A percentile compares a stretch with the other conserved stretches of the same genome.
Evolutionary conservation across 2,888 invertebrate genomes (phyloP).

Genomic region (Sepioteuthis lessoniana): DNA sequence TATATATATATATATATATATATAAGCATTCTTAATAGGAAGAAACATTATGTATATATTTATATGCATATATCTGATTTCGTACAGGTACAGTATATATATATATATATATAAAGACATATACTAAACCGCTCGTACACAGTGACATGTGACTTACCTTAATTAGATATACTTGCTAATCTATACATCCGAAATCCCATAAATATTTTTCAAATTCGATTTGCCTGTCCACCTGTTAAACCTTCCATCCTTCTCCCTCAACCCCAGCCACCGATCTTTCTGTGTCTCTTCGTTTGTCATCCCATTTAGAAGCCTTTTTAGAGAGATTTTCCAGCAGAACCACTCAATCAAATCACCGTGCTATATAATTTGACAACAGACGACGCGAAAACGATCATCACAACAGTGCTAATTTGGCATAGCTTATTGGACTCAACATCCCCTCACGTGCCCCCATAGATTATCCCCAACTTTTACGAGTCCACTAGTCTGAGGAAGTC

Average conservation of each 20-base stretch:
- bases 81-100: too few species aligned
- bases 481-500: background rate
- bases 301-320: background rate
- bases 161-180: background rate
- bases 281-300: background rate
- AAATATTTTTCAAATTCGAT: background rate
- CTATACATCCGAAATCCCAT: background rate
- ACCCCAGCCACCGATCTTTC: background rate
- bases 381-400: background rate
- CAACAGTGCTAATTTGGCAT: background rate
- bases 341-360: background rate
- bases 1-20: too few species aligned
- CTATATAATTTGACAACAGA: background rate
- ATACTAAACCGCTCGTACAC: background rate
- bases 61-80: too few species aligned
- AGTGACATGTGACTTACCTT: background rate
- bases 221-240: background rate
- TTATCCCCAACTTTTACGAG: background rate
- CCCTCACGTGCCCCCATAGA: too few species aligned
- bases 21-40: too few species aligned
- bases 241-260: background rate
- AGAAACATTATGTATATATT: too few species aligned
- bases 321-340: background rate
- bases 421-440: background rate
- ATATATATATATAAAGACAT: background rate